Conservation (phyloP, 2,113 vertebrate species). For the Bombycilla garrulus region DNA sequence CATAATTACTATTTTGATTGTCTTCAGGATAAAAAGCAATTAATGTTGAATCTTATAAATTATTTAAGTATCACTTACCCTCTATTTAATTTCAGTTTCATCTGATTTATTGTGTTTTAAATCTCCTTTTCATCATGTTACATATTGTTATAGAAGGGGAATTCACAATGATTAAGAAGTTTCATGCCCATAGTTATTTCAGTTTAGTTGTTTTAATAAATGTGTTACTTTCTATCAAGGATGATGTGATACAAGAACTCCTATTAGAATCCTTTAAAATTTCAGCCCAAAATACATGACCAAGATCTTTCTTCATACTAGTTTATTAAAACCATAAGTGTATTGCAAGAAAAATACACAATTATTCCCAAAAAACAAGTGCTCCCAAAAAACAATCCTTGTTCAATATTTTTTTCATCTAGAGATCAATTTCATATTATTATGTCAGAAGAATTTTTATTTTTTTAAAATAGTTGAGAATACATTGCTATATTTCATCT, state of each 20-base stretch:
- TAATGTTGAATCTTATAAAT: background rate
- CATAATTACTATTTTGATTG: background rate
- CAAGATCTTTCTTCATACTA: background rate
- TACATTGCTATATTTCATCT: background rate
- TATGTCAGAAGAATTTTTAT: background rate
- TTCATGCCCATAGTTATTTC: background rate
- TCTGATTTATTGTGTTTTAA: background rate
- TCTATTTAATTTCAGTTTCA: background rate
- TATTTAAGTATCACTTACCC: background rate
- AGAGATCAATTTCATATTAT: background rate
- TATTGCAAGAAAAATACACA: background rate
- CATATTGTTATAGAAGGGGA: background rate
- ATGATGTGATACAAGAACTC: background rate
- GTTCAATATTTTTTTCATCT: background rate
- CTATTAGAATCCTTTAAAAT: background rate
- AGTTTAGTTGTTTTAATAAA: background rate
- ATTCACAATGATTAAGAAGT: background rate
- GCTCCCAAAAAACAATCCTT: rapidly evolving
- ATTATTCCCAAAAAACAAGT: no score
- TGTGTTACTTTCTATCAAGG: background rate
- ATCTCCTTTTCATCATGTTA: background rate
- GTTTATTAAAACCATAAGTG: background rate
- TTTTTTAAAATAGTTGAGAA: background rate
- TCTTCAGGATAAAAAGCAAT: background rate
- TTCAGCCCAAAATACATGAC: background rate